phyloP scores from a whole-genome alignment of 2,113 vertebrate genomes.

The Podilymbus podiceps region DNA sequence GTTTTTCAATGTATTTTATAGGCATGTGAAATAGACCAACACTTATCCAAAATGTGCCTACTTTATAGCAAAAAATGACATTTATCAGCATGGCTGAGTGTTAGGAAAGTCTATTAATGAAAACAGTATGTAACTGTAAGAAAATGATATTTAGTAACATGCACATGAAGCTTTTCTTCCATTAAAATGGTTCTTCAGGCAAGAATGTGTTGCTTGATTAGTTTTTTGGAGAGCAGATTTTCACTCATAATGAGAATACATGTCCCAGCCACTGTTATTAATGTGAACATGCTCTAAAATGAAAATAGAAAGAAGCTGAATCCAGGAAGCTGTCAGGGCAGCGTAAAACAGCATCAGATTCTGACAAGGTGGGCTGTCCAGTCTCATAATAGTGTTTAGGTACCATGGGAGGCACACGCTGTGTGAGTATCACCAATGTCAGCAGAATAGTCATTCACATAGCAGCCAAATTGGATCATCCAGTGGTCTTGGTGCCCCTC shows the following conservation, averaged over 20 bases:
- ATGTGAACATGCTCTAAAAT: background rate
- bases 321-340: background rate
- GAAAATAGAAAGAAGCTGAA: background rate
- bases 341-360: background rate
- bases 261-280: background rate
- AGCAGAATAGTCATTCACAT: background rate
- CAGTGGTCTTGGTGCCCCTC: background rate
- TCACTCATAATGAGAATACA: constrained; percentile 37
- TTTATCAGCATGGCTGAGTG: background rate
- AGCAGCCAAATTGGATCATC: background rate
- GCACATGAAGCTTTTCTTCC: constrained; percentile 3
- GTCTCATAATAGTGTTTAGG: background rate
- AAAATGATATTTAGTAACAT: constrained; percentile 6
- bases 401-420: background rate
- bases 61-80: background rate
- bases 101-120: background rate
- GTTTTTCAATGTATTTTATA: background rate
- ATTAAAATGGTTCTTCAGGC: constrained; percentile 35
- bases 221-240: constrained; percentile 51
- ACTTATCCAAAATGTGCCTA: background rate
- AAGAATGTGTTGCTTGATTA: constrained; percentile 5
- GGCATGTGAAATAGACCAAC: background rate
- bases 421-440: background rate
- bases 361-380: background rate
- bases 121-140: background rate